Evolutionary conservation across 2,888 invertebrate genomes (phyloP).

Genomic region (Xestoiulus laeticollis): DNA sequence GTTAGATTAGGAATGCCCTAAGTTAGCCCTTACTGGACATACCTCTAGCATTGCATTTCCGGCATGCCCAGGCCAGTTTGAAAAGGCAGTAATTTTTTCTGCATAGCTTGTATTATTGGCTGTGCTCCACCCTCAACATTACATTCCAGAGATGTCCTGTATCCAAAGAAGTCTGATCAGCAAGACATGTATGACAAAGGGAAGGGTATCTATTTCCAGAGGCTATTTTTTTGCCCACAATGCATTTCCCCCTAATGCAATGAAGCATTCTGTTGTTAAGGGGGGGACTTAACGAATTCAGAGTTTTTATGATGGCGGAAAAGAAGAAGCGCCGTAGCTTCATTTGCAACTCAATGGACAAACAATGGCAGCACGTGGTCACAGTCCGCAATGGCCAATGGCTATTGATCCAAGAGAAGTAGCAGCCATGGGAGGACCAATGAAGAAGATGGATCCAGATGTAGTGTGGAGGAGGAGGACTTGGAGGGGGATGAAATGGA

Average conservation of each 20-base stretch:
- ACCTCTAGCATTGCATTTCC: too few species aligned
- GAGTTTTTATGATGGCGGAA: background rate
- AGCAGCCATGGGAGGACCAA: background rate
- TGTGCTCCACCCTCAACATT: background rate
- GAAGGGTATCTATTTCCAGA: too few species aligned
- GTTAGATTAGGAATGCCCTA: too few species aligned
- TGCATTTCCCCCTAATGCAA: background rate
- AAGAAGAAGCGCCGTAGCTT: conserved; percentile 8
- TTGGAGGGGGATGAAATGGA: too few species aligned
- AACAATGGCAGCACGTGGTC: background rate
- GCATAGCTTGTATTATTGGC: too few species aligned
- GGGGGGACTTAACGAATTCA: background rate
- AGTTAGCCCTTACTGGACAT: too few species aligned
- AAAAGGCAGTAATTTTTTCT: too few species aligned
- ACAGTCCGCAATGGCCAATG: background rate
- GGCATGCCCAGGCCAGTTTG: too few species aligned
- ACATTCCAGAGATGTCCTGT: background rate
- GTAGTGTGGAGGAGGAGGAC: too few species aligned
- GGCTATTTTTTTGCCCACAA: background rate
- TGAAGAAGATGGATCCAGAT: background rate
- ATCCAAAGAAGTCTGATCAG: background rate
- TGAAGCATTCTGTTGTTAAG: background rate
- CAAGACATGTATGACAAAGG: too few species aligned
- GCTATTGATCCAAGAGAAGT: background rate
- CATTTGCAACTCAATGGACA: conserved; percentile 12